Percentiles rank a stretch among this genome's conserved stretches.
Evolutionary conservation across 2,888 invertebrate genomes (phyloP).

Genomic region (Pristionchus arcanus): DNA sequence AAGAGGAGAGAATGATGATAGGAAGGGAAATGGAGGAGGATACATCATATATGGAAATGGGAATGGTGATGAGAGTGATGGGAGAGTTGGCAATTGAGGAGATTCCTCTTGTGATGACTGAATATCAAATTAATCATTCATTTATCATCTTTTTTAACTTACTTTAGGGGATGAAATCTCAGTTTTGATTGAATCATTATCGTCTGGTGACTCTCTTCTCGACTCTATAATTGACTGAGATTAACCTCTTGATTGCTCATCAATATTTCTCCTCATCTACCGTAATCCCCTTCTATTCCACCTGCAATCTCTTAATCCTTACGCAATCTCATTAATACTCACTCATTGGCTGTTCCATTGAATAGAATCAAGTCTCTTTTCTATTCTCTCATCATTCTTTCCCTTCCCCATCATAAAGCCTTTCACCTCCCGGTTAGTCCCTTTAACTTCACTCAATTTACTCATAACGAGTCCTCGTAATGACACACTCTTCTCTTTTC

Average conservation of each 20-base stretch:
- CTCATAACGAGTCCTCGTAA: slow-evolving; percentile 21
- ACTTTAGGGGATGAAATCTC: slow-evolving; percentile 29
- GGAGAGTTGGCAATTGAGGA: not conserved
- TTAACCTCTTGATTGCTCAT: slow-evolving; percentile 37
- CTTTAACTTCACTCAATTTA: slow-evolving; percentile 39
- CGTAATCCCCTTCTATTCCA: slow-evolving; percentile 25
- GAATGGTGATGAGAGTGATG: not conserved
- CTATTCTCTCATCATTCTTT: not conserved
- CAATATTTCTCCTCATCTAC: slow-evolving; percentile 38
- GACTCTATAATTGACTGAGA: not conserved
- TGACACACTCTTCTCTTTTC: slow-evolving; percentile 10
- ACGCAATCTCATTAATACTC: slow-evolving; percentile 27
- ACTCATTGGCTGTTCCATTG: not conserved
- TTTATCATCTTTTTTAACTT: not conserved
- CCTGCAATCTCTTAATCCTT: slow-evolving; percentile 29
- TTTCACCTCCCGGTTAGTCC: slow-evolving; percentile 5
- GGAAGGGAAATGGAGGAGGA: not conserved
- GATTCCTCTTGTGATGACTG: slow-evolving; percentile 23
- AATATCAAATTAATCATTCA: not conserved
- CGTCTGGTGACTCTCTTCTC: slow-evolving; percentile 13
- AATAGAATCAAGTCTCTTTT: not conserved
- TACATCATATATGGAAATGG: not conserved
- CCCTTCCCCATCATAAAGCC: not conserved
- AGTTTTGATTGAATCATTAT: not conserved
- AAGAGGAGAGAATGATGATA: not conserved